phyloP scores from a whole-genome alignment of 2,113 vertebrate species.

The Bettongia penicillata region DNA sequence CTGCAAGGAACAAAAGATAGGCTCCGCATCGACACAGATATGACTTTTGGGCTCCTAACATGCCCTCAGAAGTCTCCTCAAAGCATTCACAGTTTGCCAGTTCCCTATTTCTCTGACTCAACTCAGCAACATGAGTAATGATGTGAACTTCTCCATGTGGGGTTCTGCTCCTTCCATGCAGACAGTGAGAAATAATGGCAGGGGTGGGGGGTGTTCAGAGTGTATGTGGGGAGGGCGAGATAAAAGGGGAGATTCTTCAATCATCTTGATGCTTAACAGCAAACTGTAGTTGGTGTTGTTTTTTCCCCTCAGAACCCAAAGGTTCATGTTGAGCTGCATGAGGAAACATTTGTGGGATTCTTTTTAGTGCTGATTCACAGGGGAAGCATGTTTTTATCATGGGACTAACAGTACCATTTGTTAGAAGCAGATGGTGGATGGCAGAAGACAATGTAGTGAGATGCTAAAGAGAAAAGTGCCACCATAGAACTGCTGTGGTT shows the following conservation, averaged over 20 bases:
- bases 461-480: conserved; percentile 63
- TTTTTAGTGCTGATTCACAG: conserved; percentile 69
- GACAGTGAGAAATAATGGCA: not conserved
- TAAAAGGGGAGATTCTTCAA: conserved; percentile 1
- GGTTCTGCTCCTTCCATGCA: not conserved
- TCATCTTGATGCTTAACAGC: conserved; percentile 25
- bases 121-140: not conserved
- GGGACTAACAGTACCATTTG: conserved; percentile 69
- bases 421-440: conserved; percentile 79
- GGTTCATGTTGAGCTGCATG: conserved; percentile 43
- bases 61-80: conserved; percentile 16
- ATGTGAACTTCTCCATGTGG: not conserved
- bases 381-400: conserved; percentile 58
- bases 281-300: not conserved
- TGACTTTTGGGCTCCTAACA: conserved; percentile 18
- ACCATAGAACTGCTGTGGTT: conserved; percentile 54
- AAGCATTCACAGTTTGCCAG: conserved; percentile 16
- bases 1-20: conserved; percentile 43
- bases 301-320: not conserved
- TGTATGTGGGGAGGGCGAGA: not conserved
- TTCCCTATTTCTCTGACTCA: conserved; percentile 1
- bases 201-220: not conserved
- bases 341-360: conserved; percentile 45
- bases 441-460: conserved; percentile 54
- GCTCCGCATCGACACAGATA: not conserved